Base-by-base conservation (phyloP, 1,140 invertebrate genomes). In the Megathymus violae region DNA sequence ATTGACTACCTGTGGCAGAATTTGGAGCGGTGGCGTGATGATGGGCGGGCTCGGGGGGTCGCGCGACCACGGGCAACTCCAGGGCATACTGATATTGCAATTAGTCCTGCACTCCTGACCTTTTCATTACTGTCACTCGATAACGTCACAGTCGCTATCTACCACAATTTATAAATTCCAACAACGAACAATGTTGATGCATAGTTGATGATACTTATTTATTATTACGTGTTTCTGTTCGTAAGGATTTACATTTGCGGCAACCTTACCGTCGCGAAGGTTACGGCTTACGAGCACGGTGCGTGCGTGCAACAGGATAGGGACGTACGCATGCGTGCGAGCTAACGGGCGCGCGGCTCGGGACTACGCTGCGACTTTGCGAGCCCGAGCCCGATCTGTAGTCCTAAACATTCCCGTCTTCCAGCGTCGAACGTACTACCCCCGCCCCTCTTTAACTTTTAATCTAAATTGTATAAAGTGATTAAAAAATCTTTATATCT, bases 11-110 rank as follows among this genome's bases (percentile, higher is more conserved):
- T 82, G 74, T 34, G 61, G 46, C 19, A 74, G 11, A 43, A 68
- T 48, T 27, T 77, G 70, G 10, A 80, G 64, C 22, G 79, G 74
- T 38, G 67, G 64, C 51, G 67, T 83, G 70, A 77, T 74, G 64
- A 65, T 76, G 17, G 65, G 51, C 47, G 81, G 73, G 11, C 74
- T 76, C 70, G 77, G 81, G 17, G 74, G 83, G 43, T 78, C 80
- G 17, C 77, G 82, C 22, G 85, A 86, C 88, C 88, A 90, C 56
- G 85, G 88, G 48, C 88, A 90, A 47, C 50, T 86, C 85, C 88
- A 90, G 60, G 85, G 85, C 88, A 88, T 88, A 46, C 62, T 78
- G 60, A 62, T 62, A 40, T 52, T 52, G 51, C 51, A 54, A 54
- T 54, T 54, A 54, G 38, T 38, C 19, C 51, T 62, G 63, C 62